Evolutionary conservation across 2,888 invertebrate genomes (phyloP).

Genomic region (Ormia ochracea): DNA sequence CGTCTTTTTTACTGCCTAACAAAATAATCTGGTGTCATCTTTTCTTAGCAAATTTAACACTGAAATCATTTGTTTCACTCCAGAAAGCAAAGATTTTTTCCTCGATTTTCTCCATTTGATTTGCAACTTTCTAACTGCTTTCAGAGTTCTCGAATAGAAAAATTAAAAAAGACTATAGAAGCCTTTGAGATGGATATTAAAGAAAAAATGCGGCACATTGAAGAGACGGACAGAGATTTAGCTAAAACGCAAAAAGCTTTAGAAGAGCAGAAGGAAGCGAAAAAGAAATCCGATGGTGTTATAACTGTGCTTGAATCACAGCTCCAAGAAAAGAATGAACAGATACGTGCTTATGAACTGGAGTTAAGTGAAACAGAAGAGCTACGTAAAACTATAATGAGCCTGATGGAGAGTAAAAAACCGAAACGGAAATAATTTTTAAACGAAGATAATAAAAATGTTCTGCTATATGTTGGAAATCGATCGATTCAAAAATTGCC

Average conservation of each 20-base stretch:
- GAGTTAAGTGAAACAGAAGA: constrained; percentile 76
- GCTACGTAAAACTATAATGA: constrained; percentile 75
- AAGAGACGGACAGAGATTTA: constrained; percentile 73
- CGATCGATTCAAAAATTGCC: no score
- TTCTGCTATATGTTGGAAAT: no score
- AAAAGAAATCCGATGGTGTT: constrained; percentile 74
- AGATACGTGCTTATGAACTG: constrained; percentile 71
- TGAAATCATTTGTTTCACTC: no score
- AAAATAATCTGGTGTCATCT: no score
- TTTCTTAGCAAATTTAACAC: no score
- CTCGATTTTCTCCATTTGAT: not conserved
- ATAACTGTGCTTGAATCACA: constrained; percentile 74
- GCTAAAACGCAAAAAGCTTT: constrained; percentile 71
- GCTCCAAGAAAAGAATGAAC: constrained; percentile 74
- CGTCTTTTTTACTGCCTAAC: no score
- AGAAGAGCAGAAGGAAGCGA: constrained; percentile 73
- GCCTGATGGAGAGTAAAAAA: constrained; percentile 76
- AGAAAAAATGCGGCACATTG: constrained; percentile 71
- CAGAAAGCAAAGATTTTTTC: no score
- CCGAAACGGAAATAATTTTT: constrained; percentile 71
- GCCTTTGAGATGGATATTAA: constrained; percentile 73
- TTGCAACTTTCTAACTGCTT: not conserved
- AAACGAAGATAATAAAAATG: not conserved
- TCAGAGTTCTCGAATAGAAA: constrained; percentile 71
- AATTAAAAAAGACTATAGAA: constrained; percentile 73